These are phyloP conservation scores for Notolabrus celidotus DNA, from an alignment of 2,797 vertebrate genomes.

Conservation along the genomic window DNA sequence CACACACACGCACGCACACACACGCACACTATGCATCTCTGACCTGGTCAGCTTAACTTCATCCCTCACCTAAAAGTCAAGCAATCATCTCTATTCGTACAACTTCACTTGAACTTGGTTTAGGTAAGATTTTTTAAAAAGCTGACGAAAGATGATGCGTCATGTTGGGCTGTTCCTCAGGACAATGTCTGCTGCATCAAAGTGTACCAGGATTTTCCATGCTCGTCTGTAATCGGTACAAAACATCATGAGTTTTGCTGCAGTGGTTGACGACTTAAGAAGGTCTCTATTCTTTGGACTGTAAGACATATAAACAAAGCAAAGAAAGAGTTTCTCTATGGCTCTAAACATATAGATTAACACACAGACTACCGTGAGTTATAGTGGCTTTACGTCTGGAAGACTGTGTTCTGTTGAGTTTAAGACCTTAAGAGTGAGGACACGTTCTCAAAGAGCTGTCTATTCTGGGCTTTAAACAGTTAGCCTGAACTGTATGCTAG, in stretches of 20 bases:
- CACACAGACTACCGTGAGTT: background rate
- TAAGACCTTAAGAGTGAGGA: background rate
- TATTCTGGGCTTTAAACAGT: background rate
- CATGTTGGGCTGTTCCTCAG: background rate
- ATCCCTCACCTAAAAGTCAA: constrained; percentile 19
- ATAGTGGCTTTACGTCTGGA: background rate
- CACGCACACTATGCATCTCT: constrained; percentile 25
- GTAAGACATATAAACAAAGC: background rate
- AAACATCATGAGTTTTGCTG: background rate
- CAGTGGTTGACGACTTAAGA: background rate
- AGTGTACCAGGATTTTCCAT: background rate
- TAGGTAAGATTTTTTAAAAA: background rate
- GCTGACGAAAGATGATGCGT: background rate
- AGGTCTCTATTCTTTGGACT: background rate
- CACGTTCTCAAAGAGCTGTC: background rate
- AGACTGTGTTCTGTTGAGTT: background rate
- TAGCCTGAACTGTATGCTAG: background rate
- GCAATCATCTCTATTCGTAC: constrained; percentile 11
- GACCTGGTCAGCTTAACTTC: constrained; percentile 33
- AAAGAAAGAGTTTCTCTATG: background rate
- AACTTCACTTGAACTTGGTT: background rate
- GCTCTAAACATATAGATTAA: background rate
- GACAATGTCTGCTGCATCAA: background rate
- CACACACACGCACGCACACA: too few relatives aligned
- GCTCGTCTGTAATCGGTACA: background rate